phyloP scores from a whole-genome alignment of 1,140 invertebrate species.

The Hyposmocoma kahamanoa region DNA sequence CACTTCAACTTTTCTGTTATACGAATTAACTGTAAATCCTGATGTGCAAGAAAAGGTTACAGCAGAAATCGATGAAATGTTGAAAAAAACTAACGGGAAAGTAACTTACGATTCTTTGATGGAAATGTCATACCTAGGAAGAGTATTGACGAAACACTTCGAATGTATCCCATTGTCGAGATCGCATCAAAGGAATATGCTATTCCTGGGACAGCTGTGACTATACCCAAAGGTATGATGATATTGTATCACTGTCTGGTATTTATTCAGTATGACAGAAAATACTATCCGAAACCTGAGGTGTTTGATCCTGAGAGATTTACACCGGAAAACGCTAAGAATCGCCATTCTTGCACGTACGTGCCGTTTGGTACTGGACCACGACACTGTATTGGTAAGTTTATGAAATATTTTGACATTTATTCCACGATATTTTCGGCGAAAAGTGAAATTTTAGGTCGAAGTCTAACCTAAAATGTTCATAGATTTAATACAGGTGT shows the following conservation, averaged over 20 bases:
- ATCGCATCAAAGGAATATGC: constrained; percentile 69
- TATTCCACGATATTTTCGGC: no score
- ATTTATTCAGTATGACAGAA: constrained; percentile 26
- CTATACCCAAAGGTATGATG: constrained; percentile 57
- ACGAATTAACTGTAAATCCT: constrained; percentile 43
- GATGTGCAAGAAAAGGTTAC: constrained; percentile 52
- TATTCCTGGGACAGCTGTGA: constrained; percentile 61
- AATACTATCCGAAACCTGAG: constrained; percentile 54
- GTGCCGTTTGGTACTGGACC: constrained; percentile 76
- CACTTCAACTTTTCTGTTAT: constrained; percentile 32
- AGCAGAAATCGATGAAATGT: constrained; percentile 42
- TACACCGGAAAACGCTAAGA: constrained; percentile 47
- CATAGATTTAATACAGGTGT: no score
- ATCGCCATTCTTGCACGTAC: constrained; percentile 61
- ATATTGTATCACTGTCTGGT: constrained; percentile 17
- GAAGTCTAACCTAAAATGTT: no score
- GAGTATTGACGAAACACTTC: constrained; percentile 69
- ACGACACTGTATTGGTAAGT: constrained; percentile 73
- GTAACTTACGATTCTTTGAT: constrained; percentile 52
- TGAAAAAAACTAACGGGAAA: constrained; percentile 47
- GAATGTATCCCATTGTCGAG: constrained; percentile 75
- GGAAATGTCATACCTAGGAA: constrained; percentile 60
- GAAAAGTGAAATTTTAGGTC: no score
- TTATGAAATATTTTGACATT: no score
- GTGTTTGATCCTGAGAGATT: constrained; percentile 76